Conservation (phyloP, 2,888 invertebrate genomes). For the Pecten maximus region DNA sequence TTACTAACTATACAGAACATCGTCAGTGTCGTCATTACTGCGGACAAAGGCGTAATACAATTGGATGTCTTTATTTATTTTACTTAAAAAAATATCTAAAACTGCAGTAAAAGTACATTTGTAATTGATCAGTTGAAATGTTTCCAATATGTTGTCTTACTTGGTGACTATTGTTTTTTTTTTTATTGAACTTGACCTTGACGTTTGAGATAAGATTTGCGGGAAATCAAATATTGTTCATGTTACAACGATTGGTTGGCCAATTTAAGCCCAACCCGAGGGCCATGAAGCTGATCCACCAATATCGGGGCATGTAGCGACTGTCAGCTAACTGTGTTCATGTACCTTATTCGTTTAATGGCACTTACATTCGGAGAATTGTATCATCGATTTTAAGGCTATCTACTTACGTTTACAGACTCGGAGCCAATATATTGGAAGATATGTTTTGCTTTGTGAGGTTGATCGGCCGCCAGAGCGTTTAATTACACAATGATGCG, state of each 20-base stretch:
- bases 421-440: constrained; percentile 30
- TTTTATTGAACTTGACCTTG: background rate
- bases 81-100: too few relatives aligned
- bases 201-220: background rate
- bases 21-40: too few relatives aligned
- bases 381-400: background rate
- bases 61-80: too few relatives aligned
- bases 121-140: too few relatives aligned
- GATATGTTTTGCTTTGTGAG: constrained; percentile 29
- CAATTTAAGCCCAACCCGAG: background rate
- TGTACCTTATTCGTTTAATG: background rate
- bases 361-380: background rate
- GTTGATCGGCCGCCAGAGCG: background rate
- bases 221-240: constrained; percentile 12
- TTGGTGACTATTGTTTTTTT: background rate
- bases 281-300: background rate
- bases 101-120: too few relatives aligned
- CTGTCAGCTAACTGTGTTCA: background rate
- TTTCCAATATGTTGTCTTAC: background rate
- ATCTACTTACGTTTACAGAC: constrained; percentile 9
- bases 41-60: too few relatives aligned
- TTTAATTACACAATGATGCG: constrained; percentile 1
- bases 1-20: too few relatives aligned
- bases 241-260: background rate
- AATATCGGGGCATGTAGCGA: background rate